Conservation (phyloP, 2,797 vertebrate species). For the Falco novaeseelandiae region DNA sequence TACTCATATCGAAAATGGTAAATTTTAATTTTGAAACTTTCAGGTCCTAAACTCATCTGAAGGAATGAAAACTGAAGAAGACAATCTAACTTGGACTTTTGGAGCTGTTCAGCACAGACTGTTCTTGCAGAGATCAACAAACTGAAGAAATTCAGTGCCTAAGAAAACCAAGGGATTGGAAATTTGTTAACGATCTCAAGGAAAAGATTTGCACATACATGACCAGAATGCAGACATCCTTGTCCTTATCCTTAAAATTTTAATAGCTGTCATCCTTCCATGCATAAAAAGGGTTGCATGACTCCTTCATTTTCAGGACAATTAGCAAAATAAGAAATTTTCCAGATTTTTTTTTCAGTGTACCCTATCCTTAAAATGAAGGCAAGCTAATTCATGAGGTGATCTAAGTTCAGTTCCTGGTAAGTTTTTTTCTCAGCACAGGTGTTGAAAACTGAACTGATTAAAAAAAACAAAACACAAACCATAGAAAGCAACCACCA, state of each 20-base stretch:
- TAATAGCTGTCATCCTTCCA: background rate
- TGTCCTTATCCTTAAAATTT: background rate
- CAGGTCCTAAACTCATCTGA: background rate
- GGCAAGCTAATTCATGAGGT: background rate
- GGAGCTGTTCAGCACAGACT: background rate
- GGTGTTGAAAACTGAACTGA: background rate
- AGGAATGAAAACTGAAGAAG: background rate
- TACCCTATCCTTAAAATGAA: background rate
- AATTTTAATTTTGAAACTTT: background rate
- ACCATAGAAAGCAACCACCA: fast-evolving
- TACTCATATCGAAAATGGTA: background rate
- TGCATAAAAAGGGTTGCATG: background rate
- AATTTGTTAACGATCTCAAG: background rate
- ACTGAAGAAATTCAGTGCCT: background rate
- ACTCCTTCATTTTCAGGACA: background rate
- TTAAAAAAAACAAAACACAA: background rate
- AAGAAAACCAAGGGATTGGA: background rate
- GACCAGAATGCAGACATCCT: background rate
- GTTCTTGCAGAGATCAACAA: background rate
- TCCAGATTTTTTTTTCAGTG: background rate
- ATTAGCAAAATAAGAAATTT: background rate
- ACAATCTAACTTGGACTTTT: background rate
- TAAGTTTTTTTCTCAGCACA: background rate
- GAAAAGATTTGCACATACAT: background rate
- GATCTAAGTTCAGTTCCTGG: background rate